phyloP scores from a whole-genome alignment of 2,888 invertebrate genomes.

The Crocallis elinguaria region DNA sequence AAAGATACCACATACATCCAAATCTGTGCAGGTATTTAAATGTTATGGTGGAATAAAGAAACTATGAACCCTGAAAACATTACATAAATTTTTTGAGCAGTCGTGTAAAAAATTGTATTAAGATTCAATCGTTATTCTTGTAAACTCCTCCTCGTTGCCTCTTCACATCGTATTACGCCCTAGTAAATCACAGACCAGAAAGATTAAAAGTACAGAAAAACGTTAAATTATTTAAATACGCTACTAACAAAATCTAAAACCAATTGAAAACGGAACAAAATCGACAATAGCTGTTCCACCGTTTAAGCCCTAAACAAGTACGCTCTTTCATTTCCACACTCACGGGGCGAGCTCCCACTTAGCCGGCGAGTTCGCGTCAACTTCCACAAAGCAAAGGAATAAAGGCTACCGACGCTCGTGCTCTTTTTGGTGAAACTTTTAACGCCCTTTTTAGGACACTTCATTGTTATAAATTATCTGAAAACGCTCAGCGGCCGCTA shows the following conservation, averaged over 20 bases:
- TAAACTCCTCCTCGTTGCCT: too few relatives aligned
- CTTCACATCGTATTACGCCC: too few relatives aligned
- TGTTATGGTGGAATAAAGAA: too few relatives aligned
- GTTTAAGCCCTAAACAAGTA: constrained; percentile 57
- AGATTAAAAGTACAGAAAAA: background rate
- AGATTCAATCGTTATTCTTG: too few relatives aligned
- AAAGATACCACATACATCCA: too few relatives aligned
- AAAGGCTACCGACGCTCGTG: constrained; percentile 59
- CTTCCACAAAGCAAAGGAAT: constrained; percentile 66
- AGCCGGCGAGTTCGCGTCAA: constrained; percentile 49
- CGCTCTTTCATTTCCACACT: constrained; percentile 63
- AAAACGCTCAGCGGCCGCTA: constrained; percentile 34
- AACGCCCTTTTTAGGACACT: constrained; percentile 44
- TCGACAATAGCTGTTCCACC: constrained; percentile 33
- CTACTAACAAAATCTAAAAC: background rate
- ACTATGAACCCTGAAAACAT: too few relatives aligned
- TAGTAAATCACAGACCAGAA: background rate
- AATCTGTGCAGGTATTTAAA: too few relatives aligned
- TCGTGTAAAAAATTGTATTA: too few relatives aligned
- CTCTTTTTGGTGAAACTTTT: constrained; percentile 56
- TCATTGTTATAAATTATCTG: constrained; percentile 45
- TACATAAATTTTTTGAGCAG: too few relatives aligned
- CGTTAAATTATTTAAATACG: background rate
- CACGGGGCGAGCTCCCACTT: constrained; percentile 47
- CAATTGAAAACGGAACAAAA: constrained; percentile 9